Percentiles rank a stretch among this genome's conserved stretches.
Conservation (phyloP, 2,113 vertebrate species). For the Patagioenas fasciata region DNA sequence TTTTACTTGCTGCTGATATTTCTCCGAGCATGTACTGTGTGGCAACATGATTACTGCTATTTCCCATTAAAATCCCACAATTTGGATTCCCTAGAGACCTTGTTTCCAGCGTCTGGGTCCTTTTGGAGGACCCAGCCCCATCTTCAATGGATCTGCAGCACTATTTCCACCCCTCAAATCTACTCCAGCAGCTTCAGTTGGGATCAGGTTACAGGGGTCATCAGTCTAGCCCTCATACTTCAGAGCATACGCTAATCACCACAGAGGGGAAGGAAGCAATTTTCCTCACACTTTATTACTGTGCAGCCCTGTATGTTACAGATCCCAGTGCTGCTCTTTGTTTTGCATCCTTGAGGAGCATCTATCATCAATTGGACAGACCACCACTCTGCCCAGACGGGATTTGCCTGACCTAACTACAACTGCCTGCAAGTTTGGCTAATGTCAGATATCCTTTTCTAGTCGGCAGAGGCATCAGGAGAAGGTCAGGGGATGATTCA, state of each 20-base stretch:
- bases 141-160: not conserved
- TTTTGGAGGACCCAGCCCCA: not conserved
- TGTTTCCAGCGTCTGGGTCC: not conserved
- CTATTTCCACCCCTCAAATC: not conserved
- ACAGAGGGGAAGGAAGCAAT: slow-evolving; percentile 31
- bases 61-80: not conserved
- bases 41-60: not conserved
- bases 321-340: not conserved
- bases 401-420: not conserved
- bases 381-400: not conserved
- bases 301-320: not conserved
- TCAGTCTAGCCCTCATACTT: not conserved
- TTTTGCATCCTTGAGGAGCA: not conserved
- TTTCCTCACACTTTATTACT: slow-evolving; percentile 51
- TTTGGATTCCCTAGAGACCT: not conserved
- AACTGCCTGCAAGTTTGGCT: not conserved
- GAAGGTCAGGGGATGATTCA: not conserved
- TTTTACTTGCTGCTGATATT: not conserved
- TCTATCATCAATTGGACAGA: not conserved
- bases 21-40: not conserved
- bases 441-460: not conserved
- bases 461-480: not conserved
- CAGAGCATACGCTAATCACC: not conserved
- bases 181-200: not conserved
- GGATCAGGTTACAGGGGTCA: not conserved